A percentile compares a stretch with the other conserved stretches of the same genome.
Conservation (phyloP, 2,888 invertebrate species). For the Agrotis puta region DNA sequence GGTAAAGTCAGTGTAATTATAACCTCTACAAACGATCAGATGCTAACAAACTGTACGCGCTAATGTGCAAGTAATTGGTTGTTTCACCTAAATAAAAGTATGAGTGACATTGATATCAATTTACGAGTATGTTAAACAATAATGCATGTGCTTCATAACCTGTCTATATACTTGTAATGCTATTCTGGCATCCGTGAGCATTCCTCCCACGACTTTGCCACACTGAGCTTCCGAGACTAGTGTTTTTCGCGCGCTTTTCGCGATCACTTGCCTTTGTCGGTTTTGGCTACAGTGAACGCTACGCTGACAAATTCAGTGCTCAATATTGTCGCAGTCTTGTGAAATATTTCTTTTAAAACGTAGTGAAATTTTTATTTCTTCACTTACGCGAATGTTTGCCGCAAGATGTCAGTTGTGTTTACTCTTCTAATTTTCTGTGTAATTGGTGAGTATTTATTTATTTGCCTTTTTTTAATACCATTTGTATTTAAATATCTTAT, state of each 20-base stretch:
- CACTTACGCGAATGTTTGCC: slow-evolving; percentile 70
- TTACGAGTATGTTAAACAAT: slow-evolving; percentile 50
- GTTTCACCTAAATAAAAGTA: slow-evolving; percentile 50
- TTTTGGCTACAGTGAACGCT: slow-evolving; percentile 41
- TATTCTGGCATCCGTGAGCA: slow-evolving; percentile 74
- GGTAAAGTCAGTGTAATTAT: slow-evolving; percentile 54
- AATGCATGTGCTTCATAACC: slow-evolving; percentile 58
- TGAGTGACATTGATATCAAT: slow-evolving; percentile 61
- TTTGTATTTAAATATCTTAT: accelerated
- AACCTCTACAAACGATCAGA: slow-evolving; percentile 16
- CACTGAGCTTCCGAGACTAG: slow-evolving; percentile 70
- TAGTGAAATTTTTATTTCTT: slow-evolving; percentile 24
- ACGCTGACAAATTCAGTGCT: slow-evolving; percentile 32
- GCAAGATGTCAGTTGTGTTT: slow-evolving; percentile 76
- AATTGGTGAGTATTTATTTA: slow-evolving; percentile 72
- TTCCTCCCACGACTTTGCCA: slow-evolving; percentile 73
- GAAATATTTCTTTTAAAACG: slow-evolving; percentile 13
- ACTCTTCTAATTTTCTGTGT: slow-evolving; percentile 71
- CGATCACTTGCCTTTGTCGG: slow-evolving; percentile 74
- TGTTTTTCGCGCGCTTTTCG: slow-evolving; percentile 84
- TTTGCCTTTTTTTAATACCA: not conserved
- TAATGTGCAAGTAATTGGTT: slow-evolving; percentile 53
- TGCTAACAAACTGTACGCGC: slow-evolving; percentile 41
- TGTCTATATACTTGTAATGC: slow-evolving; percentile 71
- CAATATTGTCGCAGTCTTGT: slow-evolving; percentile 12